Base-by-base conservation (phyloP, 2,797 vertebrate species). In the Premnoplex brunnescens region DNA sequence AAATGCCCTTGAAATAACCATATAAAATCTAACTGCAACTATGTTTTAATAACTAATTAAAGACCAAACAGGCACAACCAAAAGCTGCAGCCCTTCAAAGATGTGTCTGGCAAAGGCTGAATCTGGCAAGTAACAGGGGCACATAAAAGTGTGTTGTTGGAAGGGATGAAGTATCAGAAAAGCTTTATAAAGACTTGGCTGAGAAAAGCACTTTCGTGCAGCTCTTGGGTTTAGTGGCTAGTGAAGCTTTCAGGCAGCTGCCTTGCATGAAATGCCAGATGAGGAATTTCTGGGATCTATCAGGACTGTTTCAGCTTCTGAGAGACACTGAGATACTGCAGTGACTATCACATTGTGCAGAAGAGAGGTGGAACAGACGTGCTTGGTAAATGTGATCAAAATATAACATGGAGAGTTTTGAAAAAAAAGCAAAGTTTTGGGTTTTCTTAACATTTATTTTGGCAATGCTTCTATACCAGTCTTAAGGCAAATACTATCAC, bases 231-330 rank as follows among this genome's bases (percentile, higher is more conserved):
- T 55, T n/a, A 63, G 88, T 80, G 88, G 88, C 79, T 34, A 52
- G 39, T 63, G 92, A 91, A 93, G 72, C 91, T 88, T 85, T 79
- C 67, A 82, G 72, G 64, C 68, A 71, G 81, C 78, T 94, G 78
- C 64, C 51, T 83, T 41, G 77, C 74, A n/a, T 80, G 59, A 91
- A 93, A 34, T 71, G 79, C 52, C 82, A 74, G 60, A 37, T 71
- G 85, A 83, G 56, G 68, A 74, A 34, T 77, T 93, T 71, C 24
- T 67, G 75, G 85, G 68, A 22, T 75, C 62, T 60, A 0, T 60
- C 41, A 43, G 87, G 58, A 41, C 37, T 81, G 52, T 52, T 88
- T 26, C 56, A 62, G 58, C 59, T 87, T 73, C 44, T 55, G 0
- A 82, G 84, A 88, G 62, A 60, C 51, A 14, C 30, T 37, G 62